These are phyloP conservation scores for Apamea sordens DNA, from an alignment of 2,888 invertebrate species.

Conservation along the genomic window DNA sequence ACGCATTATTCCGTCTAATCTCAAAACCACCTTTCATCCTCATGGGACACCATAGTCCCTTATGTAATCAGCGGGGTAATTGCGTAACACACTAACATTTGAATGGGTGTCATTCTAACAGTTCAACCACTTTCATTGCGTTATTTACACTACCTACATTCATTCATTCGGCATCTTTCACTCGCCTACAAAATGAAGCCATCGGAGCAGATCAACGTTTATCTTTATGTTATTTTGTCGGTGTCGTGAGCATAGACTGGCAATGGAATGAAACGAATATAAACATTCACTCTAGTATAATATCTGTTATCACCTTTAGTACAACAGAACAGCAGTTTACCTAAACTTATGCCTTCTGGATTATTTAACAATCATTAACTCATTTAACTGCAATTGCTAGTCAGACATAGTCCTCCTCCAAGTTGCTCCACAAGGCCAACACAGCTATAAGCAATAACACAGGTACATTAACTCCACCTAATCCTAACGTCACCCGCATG, in stretches of 20 bases:
- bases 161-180: too few species aligned
- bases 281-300: too few species aligned
- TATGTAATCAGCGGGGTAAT: slow-evolving; percentile 10
- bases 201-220: too few species aligned
- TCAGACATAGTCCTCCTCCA: neutral
- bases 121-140: neutral
- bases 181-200: too few species aligned
- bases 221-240: too few species aligned
- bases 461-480: slow-evolving; percentile 10
- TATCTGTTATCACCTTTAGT: too few species aligned
- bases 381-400: neutral
- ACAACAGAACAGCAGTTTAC: neutral
- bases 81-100: too few species aligned
- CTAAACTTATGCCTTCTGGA: neutral
- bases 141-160: too few species aligned
- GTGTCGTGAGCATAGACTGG: too few species aligned
- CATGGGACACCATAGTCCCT: slow-evolving; percentile 9
- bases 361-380: neutral
- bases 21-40: neutral
- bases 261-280: too few species aligned
- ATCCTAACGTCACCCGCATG: slow-evolving; percentile 24
- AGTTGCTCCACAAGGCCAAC: neutral
- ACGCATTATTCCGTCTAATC: slow-evolving; percentile 6
- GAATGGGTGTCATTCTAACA: neutral
- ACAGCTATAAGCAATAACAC: neutral